A percentile compares a stretch with the other conserved stretches of the same genome.
Evolutionary conservation across 2,113 vertebrate genomes (phyloP).

Genomic region (Malurus cyaneus): DNA sequence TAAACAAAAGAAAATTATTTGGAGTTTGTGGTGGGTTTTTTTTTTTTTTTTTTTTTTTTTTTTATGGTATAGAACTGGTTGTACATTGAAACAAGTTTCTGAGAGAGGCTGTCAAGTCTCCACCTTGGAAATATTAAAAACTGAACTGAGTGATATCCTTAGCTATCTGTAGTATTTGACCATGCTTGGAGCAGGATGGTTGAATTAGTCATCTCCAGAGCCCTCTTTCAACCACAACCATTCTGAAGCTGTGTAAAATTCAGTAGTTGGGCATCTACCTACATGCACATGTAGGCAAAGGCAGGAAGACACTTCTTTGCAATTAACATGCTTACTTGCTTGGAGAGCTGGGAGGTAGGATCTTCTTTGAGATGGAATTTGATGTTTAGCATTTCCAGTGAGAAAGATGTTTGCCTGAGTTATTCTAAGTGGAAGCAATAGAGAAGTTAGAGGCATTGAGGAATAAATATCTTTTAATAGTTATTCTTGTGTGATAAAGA

Average conservation of each 20-base stretch:
- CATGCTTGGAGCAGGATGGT: not conserved
- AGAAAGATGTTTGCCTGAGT: not conserved
- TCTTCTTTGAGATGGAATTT: not conserved
- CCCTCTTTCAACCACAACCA: not conserved
- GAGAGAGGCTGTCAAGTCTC: not conserved
- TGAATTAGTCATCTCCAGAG: not conserved
- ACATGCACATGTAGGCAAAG: fast-evolving
- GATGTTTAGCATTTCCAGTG: not conserved
- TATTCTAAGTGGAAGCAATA: not conserved
- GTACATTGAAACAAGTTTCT: not conserved
- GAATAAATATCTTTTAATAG: not conserved
- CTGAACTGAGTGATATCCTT: not conserved
- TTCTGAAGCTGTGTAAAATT: not conserved
- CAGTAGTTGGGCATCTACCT: not conserved
- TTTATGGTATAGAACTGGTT: not conserved
- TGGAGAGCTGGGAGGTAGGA: not conserved
- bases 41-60: not conserved
- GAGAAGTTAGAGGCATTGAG: not conserved
- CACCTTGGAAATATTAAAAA: not conserved
- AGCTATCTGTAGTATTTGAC: not conserved
- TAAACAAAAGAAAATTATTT: not conserved
- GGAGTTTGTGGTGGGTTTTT: not conserved
- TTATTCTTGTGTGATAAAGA: not conserved
- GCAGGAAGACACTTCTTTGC: not conserved
- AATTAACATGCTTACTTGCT: not conserved